These are phyloP conservation scores for Drosophila watanabei DNA, from an alignment of 1,140 invertebrate genomes.

Conservation along the genomic window DNA sequence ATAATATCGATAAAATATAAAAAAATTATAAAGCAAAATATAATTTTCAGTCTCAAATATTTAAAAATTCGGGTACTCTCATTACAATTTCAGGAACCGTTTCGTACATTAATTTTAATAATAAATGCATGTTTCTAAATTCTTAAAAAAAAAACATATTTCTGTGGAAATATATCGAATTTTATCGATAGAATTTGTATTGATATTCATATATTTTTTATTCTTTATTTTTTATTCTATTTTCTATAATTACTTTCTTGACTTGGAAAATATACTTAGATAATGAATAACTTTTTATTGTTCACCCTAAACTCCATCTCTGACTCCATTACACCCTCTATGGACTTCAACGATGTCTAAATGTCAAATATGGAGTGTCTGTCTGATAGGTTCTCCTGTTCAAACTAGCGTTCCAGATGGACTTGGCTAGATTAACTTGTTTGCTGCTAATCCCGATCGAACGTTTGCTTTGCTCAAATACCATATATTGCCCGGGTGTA, in stretches of 20 bases:
- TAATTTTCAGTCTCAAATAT: too few species aligned
- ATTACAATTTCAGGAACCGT: neutral
- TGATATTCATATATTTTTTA: neutral
- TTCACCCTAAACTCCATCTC: neutral
- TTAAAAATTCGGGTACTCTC: neutral
- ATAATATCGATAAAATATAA: too few species aligned
- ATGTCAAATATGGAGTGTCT: slow-evolving; percentile 5
- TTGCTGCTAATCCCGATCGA: slow-evolving; percentile 15
- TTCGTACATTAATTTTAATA: neutral
- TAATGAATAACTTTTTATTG: neutral
- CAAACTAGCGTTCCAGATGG: neutral
- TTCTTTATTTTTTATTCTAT: too few species aligned
- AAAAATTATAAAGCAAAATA: too few species aligned
- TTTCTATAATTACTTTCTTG: too few species aligned
- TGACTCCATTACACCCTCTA: neutral
- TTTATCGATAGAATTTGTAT: neutral
- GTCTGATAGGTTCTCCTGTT: neutral
- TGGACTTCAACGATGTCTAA: too few species aligned
- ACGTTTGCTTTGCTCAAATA: slow-evolving; percentile 3
- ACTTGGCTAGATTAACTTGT: slow-evolving; percentile 10
- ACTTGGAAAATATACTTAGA: too few species aligned
- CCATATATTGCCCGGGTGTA: neutral
- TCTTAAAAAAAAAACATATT: too few species aligned
- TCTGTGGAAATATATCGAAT: neutral
- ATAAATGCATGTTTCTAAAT: neutral